Evolutionary conservation across 2,113 vertebrate species (phyloP).

Genomic region (Hystrix cristata): DNA sequence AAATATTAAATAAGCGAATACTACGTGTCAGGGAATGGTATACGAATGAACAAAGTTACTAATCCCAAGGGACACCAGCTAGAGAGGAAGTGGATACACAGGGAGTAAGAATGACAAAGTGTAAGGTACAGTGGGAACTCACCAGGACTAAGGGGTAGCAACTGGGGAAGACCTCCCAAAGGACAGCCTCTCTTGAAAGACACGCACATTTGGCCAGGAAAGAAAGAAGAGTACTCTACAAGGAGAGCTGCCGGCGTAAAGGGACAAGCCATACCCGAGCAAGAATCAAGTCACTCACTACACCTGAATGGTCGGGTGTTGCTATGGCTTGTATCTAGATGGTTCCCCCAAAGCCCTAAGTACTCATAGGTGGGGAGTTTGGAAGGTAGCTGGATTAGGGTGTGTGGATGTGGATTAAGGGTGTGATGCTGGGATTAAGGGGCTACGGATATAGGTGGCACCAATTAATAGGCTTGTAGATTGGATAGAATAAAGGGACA

Average conservation of each 20-base stretch:
- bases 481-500: no score
- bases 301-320: background rate
- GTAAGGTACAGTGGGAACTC: background rate
- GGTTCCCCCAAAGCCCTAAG: no score
- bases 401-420: no score
- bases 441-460: no score
- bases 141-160: background rate
- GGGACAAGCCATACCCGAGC: background rate
- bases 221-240: background rate
- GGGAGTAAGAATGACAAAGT: background rate
- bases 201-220: background rate
- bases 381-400: no score
- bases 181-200: background rate
- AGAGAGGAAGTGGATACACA: background rate
- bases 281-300: background rate
- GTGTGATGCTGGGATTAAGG: no score
- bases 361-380: no score
- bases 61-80: background rate
- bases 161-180: background rate
- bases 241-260: background rate
- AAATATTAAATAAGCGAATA: constrained; percentile 2
- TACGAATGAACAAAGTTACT: background rate
- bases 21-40: background rate
- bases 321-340: no score
- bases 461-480: no score